A percentile compares a stretch with the other conserved stretches of the same genome.
phyloP scores from a whole-genome alignment of 1,140 invertebrate species.

The Rhopalosiphum maidis region DNA sequence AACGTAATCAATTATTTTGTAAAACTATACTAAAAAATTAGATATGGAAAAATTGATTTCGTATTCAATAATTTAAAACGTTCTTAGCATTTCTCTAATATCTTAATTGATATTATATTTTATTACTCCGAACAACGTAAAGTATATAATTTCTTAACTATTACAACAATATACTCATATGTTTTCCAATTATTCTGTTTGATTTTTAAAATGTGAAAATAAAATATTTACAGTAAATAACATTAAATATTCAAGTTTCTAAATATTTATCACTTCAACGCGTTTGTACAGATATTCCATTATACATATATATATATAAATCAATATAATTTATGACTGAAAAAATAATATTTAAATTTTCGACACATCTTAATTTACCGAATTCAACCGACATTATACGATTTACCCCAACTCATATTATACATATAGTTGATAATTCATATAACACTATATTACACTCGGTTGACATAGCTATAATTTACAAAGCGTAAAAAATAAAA shows the following conservation, averaged over 20 bases:
- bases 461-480: background rate
- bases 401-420: background rate
- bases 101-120: background rate
- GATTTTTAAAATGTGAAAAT: background rate
- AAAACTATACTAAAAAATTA: no score
- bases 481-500: background rate
- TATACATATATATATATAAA: background rate
- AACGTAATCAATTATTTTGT: background rate
- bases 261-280: conserved; percentile 31
- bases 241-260: conserved; percentile 29
- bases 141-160: background rate
- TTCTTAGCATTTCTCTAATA: no score
- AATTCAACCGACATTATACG: background rate
- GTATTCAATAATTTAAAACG: background rate
- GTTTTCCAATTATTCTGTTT: background rate
- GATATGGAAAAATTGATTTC: background rate
- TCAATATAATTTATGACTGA: conserved; percentile 15
- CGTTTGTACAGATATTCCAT: background rate
- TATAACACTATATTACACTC: background rate
- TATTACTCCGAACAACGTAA: background rate
- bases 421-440: background rate
- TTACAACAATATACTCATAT: background rate
- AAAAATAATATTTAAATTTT: conserved; percentile 35
- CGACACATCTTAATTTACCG: conserved; percentile 18
- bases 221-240: conserved; percentile 2